These are phyloP conservation scores for Cheiracanthium punctorium DNA, from an alignment of 2,888 invertebrate species.

Conservation along the genomic window DNA sequence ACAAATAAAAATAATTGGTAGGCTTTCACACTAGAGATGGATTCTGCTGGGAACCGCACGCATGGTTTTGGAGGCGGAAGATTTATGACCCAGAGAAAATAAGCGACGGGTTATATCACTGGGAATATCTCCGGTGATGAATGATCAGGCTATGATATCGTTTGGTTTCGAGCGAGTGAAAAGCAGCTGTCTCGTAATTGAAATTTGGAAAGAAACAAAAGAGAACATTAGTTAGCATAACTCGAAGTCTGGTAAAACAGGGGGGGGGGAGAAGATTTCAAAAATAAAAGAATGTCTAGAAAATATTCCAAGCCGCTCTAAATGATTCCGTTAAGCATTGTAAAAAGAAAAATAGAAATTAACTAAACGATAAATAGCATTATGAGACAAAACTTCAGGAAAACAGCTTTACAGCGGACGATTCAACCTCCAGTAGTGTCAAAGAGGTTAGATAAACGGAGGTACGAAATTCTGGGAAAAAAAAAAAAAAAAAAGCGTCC, in stretches of 20 bases:
- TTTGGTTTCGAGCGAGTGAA: neutral
- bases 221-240: neutral
- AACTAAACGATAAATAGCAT: too few species aligned
- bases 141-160: constrained; percentile 1
- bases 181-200: constrained; percentile 7
- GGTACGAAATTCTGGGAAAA: too few species aligned
- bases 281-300: neutral
- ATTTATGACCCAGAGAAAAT: neutral
- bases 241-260: too few species aligned
- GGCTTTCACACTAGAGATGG: neutral
- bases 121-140: neutral
- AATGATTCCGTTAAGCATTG: too few species aligned
- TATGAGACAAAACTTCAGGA: too few species aligned
- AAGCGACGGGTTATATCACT: constrained; percentile 15
- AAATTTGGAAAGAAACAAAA: neutral
- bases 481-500: too few species aligned
- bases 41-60: neutral
- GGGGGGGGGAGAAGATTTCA: too few species aligned
- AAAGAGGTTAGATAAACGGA: too few species aligned
- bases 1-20: constrained; percentile 36
- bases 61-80: constrained; percentile 10
- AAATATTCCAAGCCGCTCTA: too few species aligned
- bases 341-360: too few species aligned
- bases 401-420: too few species aligned
- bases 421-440: too few species aligned